Evolutionary conservation across 2,888 invertebrate species (phyloP), one percentile per base, ranked within the genome.

Genomic region (Philopedon plagiatum): DNA sequence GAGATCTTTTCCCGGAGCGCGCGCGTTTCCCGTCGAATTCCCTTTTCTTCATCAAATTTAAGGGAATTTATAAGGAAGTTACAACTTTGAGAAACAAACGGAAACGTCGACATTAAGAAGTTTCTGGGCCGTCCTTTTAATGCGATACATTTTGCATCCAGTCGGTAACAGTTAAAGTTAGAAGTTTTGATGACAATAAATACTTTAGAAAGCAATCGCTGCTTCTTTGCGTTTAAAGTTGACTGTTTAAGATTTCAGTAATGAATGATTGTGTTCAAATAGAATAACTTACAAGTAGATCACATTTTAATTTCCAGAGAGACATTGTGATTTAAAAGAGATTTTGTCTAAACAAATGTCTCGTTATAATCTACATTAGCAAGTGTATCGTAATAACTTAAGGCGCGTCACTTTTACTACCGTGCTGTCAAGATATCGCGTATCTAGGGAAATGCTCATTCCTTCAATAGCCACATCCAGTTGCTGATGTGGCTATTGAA

Each of bases 31-130:
- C 32, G 44, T 57, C 57, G 44, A 57, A 65, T 65, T 65, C 65
- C 21, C 41, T 64, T 64, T 64, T 41, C 46, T 64, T 29, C 44
- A 57, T 65, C 65, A 57, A 65, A 65, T 56, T 57, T 56, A 32
- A 44, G 41, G 57, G 56, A 65, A 44, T 57, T 65, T 57, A 26
- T 41, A 65, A 57, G 44, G 56, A 65, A 65, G 57, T 65, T 65
- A 65, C 57, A 65, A 65, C 57, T 65, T 65, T 57, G 34, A 57
- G 44, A 65, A 57, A 65, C 65, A 65, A 65, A 57, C 65, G 57
- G 64, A 57, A 65, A 65, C 19, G 65, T 9, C 32, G 57, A 44
- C 57, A 57, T 57, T 65, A 57, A 57, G 57, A 19, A 65, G 65
- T 65, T 46, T 56, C 11, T 8, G 9, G 11, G 9, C 41, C 32